These are phyloP conservation scores for Dipodomys merriami DNA, from an alignment of 2,113 vertebrate species.

Conservation along the genomic window DNA sequence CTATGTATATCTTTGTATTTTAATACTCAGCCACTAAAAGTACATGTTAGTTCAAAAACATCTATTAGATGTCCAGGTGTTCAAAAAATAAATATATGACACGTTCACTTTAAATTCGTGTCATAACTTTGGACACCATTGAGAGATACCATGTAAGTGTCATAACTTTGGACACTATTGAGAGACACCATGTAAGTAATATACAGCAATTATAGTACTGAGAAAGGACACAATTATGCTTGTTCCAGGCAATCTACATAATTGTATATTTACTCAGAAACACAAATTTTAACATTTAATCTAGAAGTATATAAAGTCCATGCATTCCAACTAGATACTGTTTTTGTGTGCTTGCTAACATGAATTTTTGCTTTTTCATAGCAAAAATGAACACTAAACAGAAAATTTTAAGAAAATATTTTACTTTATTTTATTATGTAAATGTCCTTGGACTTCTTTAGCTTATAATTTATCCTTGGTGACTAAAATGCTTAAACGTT, in stretches of 20 bases:
- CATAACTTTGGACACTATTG: not conserved
- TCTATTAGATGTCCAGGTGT: not conserved
- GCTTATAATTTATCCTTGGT: conserved; percentile 42
- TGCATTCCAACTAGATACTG: conserved; percentile 10
- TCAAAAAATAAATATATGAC: not conserved
- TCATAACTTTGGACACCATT: conserved; percentile 18
- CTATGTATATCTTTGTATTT: not conserved
- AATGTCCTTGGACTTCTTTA: conserved; percentile 49
- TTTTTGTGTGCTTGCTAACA: conserved; percentile 19
- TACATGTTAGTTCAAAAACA: conserved; percentile 23
- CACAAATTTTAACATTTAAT: conserved; percentile 19
- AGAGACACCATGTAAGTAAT: not conserved
- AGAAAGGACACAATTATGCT: conserved; percentile 28
- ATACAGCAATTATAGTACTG: conserved; percentile 12
- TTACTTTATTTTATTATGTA: conserved; percentile 48
- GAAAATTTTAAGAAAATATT: conserved; percentile 30
- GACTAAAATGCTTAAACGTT: conserved; percentile 6
- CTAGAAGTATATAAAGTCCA: not conserved
- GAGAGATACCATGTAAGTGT: not conserved
- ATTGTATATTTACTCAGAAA: not conserved
- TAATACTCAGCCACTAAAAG: conserved; percentile 31
- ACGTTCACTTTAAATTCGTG: not conserved
- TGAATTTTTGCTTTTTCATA: conserved; percentile 24
- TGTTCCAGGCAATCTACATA: conserved; percentile 8
- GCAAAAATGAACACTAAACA: not conserved